Evolutionary conservation across 2,113 vertebrate species (phyloP), one percentile per base, ranked within the genome.

Genomic region (Dasypus novemcinctus): DNA sequence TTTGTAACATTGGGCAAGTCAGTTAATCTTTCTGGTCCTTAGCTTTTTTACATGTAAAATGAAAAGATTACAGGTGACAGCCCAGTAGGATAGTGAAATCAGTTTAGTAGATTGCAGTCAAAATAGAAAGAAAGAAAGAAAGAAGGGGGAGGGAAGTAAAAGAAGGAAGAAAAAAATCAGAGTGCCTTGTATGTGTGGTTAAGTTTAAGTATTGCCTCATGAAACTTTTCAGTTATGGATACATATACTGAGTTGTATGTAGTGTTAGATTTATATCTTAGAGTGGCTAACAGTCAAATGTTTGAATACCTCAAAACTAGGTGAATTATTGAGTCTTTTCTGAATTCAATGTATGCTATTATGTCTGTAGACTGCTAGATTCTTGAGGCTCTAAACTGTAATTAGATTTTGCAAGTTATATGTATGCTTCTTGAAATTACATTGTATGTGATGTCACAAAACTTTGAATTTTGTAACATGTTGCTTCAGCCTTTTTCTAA

Each of bases 401-500:
- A 85, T 76, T 88, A 82, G 27, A 79, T 59, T 85, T 79, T 85
- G 2, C 46, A 90, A 72, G 29, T 80, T 76, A 49, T 61, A 38
- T 68, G 15, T 83, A 9, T 66, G 4, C 31, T 86, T 89, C 59
- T 84, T 80, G 8, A 83, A 87, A 25, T 94, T 63, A 69, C 66
- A 49, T 21, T 94, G 13, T 57, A 57, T 57, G 31, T 80, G 29
- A 18, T 71, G 41, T 63, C 36, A 96, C 41, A 91, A 81, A 82
- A 1, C 52, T 78, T 83, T 72, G 27, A 79, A 13, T 63, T 90
- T 92, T 68, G 29, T 78, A 86, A 87, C 46, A 75, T 69, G 4
- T 54, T 93, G 33, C 68, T 93, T 91, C 68, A 59, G 18, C 3
- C 17, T 91, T 96, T 93, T 83, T 86, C 27, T 90, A 49, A 92